Percentiles rank a stretch among this genome's conserved stretches.
phyloP scores from a whole-genome alignment of 2,113 vertebrate genomes.

The Perca flavescens region DNA sequence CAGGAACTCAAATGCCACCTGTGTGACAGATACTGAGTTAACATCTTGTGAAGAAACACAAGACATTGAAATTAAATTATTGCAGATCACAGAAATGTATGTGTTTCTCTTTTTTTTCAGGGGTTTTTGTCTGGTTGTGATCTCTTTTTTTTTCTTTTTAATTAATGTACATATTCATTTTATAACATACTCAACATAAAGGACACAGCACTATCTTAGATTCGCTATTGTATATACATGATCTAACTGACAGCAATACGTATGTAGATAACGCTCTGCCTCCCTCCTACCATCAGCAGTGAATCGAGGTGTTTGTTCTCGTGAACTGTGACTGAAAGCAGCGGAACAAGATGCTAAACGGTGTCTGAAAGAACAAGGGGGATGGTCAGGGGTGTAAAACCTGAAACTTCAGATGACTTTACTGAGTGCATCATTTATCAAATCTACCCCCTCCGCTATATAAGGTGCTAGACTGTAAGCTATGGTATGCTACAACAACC shows the following conservation, averaged over 20 bases:
- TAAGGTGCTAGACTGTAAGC: constrained; percentile 50
- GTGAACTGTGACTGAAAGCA: constrained; percentile 51
- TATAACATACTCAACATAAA: constrained; percentile 84
- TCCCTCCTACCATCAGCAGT: constrained; percentile 51
- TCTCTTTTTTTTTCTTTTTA: constrained; percentile 61
- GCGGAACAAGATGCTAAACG: constrained; percentile 47
- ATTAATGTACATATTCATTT: constrained; percentile 81
- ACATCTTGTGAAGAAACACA: constrained; percentile 53
- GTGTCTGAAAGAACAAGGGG: constrained; percentile 34
- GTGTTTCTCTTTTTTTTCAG: constrained; percentile 52
- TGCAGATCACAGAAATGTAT: constrained; percentile 68
- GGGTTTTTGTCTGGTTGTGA: constrained; percentile 66
- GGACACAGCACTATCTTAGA: constrained; percentile 82
- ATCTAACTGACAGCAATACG: constrained; percentile 81
- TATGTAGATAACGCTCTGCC: constrained; percentile 66
- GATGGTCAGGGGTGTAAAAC: constrained; percentile 4
- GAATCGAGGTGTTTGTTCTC: constrained; percentile 40
- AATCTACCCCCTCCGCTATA: neutral
- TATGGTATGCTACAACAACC: constrained; percentile 36
- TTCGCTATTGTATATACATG: constrained; percentile 84
- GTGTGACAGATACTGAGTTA: constrained; percentile 43
- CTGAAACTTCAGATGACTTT: constrained; percentile 27
- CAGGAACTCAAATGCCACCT: constrained; percentile 45
- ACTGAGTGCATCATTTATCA: constrained; percentile 7
- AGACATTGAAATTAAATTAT: constrained; percentile 75